Percentiles rank a stretch among this genome's conserved stretches.
These are phyloP conservation scores for Acanthurus lineatus DNA, from an alignment of 2,797 vertebrate species.

Conservation along the genomic window DNA sequence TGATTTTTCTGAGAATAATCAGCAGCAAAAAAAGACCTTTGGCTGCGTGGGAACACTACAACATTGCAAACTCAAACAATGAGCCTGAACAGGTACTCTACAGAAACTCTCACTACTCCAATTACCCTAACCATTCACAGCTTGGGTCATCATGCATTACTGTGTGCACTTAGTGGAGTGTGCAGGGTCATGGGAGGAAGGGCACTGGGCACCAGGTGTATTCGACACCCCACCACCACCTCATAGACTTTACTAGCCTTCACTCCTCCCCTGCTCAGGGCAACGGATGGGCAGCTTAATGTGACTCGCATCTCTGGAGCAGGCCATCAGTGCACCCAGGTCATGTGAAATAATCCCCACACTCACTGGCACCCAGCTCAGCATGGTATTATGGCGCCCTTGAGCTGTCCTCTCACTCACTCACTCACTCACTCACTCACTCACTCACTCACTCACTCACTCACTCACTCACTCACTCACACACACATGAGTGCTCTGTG, in stretches of 20 bases:
- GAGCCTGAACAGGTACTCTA: neutral
- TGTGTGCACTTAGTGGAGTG: neutral
- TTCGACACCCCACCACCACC: neutral
- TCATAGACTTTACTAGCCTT: conserved; percentile 1
- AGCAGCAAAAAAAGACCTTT: neutral
- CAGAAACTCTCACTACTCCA: neutral
- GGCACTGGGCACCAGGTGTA: neutral
- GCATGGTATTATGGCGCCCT: conserved; percentile 65
- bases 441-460: too few relatives aligned
- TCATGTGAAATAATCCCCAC: conserved; percentile 75
- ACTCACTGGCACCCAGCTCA: conserved; percentile 66
- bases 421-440: neutral
- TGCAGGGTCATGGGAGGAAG: neutral
- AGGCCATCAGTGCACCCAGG: conserved; percentile 51
- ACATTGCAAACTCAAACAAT: neutral
- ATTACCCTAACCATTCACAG: neutral
- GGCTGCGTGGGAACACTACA: neutral
- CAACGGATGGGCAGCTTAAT: conserved; percentile 53
- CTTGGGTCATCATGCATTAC: neutral
- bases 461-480: too few relatives aligned
- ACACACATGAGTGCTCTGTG: conserved; percentile 1
- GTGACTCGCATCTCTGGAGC: conserved; percentile 48
- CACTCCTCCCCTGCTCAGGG: conserved; percentile 8
- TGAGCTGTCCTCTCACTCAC: conserved; percentile 62
- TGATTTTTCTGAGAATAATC: neutral